Conservation (phyloP, 2,113 vertebrate species). For the Sclerurus mexicanus region DNA sequence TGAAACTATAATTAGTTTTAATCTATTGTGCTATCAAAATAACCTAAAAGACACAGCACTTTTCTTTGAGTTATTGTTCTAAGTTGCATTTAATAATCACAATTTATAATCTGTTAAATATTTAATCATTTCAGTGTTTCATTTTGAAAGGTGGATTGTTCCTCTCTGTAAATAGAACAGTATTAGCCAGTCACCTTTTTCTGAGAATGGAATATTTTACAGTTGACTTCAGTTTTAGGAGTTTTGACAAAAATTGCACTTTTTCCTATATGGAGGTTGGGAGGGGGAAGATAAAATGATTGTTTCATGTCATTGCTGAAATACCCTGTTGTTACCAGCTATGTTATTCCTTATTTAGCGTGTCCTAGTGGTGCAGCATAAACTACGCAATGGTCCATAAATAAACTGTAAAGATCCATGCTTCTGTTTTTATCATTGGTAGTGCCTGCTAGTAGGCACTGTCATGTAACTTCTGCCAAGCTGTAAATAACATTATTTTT, state of each 20-base stretch:
- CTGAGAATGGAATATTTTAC: not conserved
- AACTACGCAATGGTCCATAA: not conserved
- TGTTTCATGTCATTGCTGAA: not conserved
- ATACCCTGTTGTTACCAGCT: not conserved
- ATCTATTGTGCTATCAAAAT: conserved; percentile 12
- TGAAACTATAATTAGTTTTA: conserved; percentile 37
- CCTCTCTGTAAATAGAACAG: not conserved
- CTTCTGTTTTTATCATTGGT: not conserved
- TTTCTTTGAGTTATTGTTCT: not conserved
- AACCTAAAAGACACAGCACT: not conserved
- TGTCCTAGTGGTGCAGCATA: not conserved
- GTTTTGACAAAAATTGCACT: not conserved
- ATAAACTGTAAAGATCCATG: not conserved
- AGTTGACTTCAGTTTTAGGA: not conserved
- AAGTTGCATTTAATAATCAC: not conserved
- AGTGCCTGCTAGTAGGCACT: not conserved
- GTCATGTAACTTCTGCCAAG: not conserved
- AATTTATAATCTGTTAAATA: conserved; percentile 1
- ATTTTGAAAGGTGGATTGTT: not conserved
- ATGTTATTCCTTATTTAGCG: not conserved
- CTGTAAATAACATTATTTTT: not conserved
- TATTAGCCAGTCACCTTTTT: not conserved
- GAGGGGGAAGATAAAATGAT: not conserved
- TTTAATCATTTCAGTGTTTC: not conserved
- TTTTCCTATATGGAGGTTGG: not conserved